phyloP scores from a whole-genome alignment of 2,888 invertebrate genomes.

The Eupithecia tripunctaria region DNA sequence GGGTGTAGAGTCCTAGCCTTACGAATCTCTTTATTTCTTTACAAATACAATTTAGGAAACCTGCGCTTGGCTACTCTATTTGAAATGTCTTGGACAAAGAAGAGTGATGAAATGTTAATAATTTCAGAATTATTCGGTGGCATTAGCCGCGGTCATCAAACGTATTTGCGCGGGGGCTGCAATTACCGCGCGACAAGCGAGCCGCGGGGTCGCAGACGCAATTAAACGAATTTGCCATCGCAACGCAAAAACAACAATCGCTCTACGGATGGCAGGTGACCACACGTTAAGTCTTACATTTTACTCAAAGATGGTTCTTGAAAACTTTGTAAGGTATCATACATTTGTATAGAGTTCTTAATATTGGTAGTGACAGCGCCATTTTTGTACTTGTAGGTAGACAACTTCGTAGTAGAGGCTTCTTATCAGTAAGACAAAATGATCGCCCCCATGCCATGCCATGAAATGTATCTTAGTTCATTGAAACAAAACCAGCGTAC shows the following conservation, averaged over 20 bases:
- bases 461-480: not conserved
- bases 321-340: not conserved
- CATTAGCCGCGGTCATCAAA: conserved; percentile 54
- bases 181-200: conserved; percentile 68
- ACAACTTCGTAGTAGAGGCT: not conserved
- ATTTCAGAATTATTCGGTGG: conserved; percentile 48
- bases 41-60: not conserved
- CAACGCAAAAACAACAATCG: conserved; percentile 66
- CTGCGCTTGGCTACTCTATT: not conserved
- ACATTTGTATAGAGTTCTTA: not conserved
- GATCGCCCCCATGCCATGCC: not conserved
- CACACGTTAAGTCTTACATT: conserved; percentile 19
- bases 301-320: not conserved
- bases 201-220: conserved; percentile 72
- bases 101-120: conserved; percentile 2
- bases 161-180: conserved; percentile 51
- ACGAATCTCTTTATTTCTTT: no score
- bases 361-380: not conserved
- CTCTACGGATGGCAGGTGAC: conserved; percentile 51
- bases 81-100: not conserved
- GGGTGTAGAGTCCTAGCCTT: no score
- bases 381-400: not conserved
- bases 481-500: no score
- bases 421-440: not conserved
- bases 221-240: conserved; percentile 77